Evolutionary conservation across 2,888 invertebrate genomes (phyloP).

Genomic region (Lasioglossum marginatum): DNA sequence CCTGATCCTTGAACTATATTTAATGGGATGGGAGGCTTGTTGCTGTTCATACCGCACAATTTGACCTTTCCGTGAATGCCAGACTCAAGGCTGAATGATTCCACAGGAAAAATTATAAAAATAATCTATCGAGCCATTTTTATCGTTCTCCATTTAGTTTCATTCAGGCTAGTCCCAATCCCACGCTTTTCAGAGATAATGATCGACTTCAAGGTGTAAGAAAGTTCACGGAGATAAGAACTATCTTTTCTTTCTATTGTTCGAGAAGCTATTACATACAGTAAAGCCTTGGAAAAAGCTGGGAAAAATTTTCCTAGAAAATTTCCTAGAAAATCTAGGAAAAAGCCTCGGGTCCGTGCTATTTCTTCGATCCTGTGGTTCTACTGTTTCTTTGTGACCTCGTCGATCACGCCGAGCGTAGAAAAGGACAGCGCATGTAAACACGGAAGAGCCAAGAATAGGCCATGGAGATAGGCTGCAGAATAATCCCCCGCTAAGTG

Average conservation of each 20-base stretch:
- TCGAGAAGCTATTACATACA: neutral
- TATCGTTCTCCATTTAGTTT: neutral
- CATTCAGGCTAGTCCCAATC: neutral
- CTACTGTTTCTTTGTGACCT: no score
- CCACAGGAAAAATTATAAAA: neutral
- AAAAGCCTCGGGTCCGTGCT: no score
- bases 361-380: no score
- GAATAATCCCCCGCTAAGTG: no score
- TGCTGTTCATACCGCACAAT: neutral
- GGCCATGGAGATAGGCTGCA: no score
- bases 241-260: neutral
- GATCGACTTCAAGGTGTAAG: neutral
- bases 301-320: no score
- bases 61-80: slow-evolving; percentile 3
- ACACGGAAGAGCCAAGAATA: no score
- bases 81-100: neutral
- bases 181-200: neutral
- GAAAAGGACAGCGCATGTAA: no score
- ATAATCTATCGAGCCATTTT: neutral
- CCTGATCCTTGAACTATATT: slow-evolving; percentile 49
- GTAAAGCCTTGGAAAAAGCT: no score
- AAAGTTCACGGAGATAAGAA: neutral
- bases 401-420: no score
- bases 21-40: slow-evolving; percentile 30
- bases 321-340: no score